A percentile compares a stretch with the other conserved stretches of the same genome.
These are phyloP conservation scores for Phrynocephalus vlangalii DNA, from an alignment of 2,797 vertebrate species.

Conservation along the genomic window DNA sequence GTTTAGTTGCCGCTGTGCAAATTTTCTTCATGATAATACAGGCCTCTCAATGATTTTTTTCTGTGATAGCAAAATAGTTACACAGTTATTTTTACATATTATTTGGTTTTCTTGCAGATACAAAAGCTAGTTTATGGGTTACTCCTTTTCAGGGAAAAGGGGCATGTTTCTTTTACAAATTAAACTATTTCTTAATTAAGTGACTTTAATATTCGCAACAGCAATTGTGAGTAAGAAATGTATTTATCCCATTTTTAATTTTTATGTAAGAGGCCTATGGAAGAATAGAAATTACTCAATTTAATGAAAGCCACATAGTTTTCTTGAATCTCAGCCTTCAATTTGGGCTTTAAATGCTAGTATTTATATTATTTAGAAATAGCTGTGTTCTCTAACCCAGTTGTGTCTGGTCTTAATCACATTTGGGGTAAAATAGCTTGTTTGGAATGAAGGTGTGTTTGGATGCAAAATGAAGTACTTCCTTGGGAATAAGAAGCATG, in stretches of 20 bases:
- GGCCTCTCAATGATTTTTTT: background rate
- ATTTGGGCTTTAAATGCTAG: slow-evolving; percentile 59
- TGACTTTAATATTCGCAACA: slow-evolving; percentile 54
- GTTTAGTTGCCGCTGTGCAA: background rate
- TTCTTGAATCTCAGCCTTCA: slow-evolving; percentile 64
- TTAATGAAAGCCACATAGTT: slow-evolving; percentile 67
- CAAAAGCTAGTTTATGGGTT: background rate
- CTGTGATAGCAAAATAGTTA: background rate
- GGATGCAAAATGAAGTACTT: slow-evolving; percentile 23
- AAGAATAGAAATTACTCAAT: slow-evolving; percentile 67
- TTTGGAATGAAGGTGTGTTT: slow-evolving; percentile 57
- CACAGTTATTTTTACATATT: background rate
- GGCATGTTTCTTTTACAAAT: slow-evolving; percentile 32
- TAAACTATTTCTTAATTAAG: slow-evolving; percentile 55
- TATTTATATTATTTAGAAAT: slow-evolving; percentile 64
- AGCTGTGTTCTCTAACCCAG: slow-evolving; percentile 49
- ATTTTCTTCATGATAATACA: background rate
- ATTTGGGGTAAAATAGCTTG: slow-evolving; percentile 55
- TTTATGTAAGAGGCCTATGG: slow-evolving; percentile 64
- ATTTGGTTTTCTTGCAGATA: slow-evolving; percentile 16
- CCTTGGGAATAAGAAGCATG: slow-evolving; percentile 41
- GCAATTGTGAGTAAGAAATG: slow-evolving; percentile 63
- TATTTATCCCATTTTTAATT: slow-evolving; percentile 67
- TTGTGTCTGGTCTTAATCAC: slow-evolving; percentile 53
- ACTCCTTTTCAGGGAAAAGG: background rate